These are phyloP conservation scores for Virgularia gustaviana DNA, from an alignment of 92 coral and sea anemone genomes.

Conservation along the genomic window DNA sequence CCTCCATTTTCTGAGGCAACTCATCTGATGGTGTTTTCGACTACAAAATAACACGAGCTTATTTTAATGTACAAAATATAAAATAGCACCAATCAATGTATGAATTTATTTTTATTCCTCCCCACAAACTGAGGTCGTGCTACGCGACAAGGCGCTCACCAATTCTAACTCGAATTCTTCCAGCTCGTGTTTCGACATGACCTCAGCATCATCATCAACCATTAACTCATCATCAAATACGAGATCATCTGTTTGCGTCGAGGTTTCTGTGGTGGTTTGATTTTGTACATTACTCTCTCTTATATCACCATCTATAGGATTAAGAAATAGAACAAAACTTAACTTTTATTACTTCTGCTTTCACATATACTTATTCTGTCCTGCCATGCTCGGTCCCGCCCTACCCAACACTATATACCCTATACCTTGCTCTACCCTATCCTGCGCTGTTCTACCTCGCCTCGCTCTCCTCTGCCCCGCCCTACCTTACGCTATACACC, in stretches of 20 bases:
- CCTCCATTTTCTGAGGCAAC: slow-evolving; percentile 63
- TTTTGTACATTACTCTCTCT: slow-evolving; percentile 8
- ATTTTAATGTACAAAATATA: neutral
- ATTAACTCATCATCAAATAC: neutral
- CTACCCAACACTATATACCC: too few relatives aligned
- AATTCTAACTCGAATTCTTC: slow-evolving; percentile 11
- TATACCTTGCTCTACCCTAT: too few relatives aligned
- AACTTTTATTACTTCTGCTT: too few relatives aligned
- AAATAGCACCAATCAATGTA: neutral
- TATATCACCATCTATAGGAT: neutral
- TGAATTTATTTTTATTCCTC: too few relatives aligned
- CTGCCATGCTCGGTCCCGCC: too few relatives aligned
- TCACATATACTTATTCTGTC: too few relatives aligned
- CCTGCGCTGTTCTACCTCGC: too few relatives aligned
- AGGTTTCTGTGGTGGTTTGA: slow-evolving; percentile 5
- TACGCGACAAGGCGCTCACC: too few relatives aligned
- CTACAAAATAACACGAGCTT: neutral
- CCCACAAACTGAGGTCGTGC: too few relatives aligned
- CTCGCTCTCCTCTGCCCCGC: too few relatives aligned
- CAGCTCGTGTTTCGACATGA: slow-evolving; percentile 7
- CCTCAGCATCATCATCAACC: neutral
- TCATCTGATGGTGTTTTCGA: slow-evolving; percentile 43
- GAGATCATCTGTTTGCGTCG: slow-evolving; percentile 19
- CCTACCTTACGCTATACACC: too few relatives aligned
- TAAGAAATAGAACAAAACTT: too few relatives aligned